Evolutionary conservation across 2,797 vertebrate species (phyloP).

Genomic region (Sphaeramia orbicularis): DNA sequence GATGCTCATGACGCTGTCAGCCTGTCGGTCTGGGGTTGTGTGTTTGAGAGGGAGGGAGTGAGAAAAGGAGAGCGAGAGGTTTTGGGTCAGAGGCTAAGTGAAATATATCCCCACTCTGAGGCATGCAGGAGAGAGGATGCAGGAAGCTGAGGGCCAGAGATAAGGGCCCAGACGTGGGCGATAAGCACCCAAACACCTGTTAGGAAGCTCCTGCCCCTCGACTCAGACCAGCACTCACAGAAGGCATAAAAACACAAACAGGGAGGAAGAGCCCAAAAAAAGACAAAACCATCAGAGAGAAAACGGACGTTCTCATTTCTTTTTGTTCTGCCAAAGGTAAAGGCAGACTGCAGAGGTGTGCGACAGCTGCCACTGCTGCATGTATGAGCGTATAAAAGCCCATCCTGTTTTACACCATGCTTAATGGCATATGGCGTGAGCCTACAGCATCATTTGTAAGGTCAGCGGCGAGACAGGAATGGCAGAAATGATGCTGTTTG

Average conservation of each 20-base stretch:
- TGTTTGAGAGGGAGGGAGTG: neutral
- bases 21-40: too few relatives aligned
- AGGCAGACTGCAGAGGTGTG: conserved; percentile 36
- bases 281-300: conserved; percentile 48
- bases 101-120: conserved; percentile 85
- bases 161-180: conserved; percentile 78
- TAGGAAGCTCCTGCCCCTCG: conserved; percentile 72
- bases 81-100: conserved; percentile 85
- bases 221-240: conserved; percentile 64
- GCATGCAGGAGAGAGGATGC: conserved; percentile 78
- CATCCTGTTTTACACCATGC: conserved; percentile 74
- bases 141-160: conserved; percentile 87
- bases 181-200: conserved; percentile 87
- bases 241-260: conserved; percentile 65
- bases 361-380: conserved; percentile 5
- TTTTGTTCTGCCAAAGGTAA: conserved; percentile 66
- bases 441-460: conserved; percentile 87
- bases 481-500: conserved; percentile 87
- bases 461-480: conserved; percentile 80
- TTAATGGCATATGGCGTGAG: conserved; percentile 82
- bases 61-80: conserved; percentile 46
- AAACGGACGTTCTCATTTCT: conserved; percentile 58
- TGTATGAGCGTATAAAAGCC: conserved; percentile 43
- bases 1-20: too few relatives aligned
- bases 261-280: conserved; percentile 34